phyloP scores from a whole-genome alignment of 1,140 invertebrate species.

The Pseudomyrmex gracilis region DNA sequence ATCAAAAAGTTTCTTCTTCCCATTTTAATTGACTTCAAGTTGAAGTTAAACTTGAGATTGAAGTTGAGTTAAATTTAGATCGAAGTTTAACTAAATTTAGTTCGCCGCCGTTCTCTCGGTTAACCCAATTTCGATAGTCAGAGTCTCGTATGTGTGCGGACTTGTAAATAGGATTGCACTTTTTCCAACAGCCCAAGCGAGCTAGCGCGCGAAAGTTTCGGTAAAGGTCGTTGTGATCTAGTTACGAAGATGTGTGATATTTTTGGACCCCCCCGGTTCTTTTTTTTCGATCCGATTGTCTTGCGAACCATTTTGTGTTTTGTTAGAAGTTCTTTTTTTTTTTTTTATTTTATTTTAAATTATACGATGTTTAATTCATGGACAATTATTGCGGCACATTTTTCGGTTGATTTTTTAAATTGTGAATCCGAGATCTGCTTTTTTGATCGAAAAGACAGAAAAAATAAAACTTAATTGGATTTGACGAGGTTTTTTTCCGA shows the following conservation, averaged over 20 bases:
- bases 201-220: constrained; percentile 60
- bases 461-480: too few relatives aligned
- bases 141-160: neutral
- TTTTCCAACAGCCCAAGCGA: constrained; percentile 16
- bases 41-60: too few relatives aligned
- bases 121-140: constrained; percentile 13
- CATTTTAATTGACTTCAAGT: too few relatives aligned
- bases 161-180: constrained; percentile 36
- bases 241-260: constrained; percentile 71
- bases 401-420: neutral
- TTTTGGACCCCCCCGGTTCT: constrained; percentile 75
- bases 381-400: neutral
- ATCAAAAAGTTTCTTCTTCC: too few relatives aligned
- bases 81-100: neutral
- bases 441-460: too few relatives aligned
- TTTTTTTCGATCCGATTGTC: constrained; percentile 51
- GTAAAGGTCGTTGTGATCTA: constrained; percentile 72
- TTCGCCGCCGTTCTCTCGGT: neutral
- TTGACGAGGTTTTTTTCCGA: too few relatives aligned
- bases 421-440: too few relatives aligned
- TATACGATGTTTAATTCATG: too few relatives aligned
- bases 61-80: neutral
- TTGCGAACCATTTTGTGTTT: neutral
- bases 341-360: neutral
- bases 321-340: neutral